Evolutionary conservation across 2,113 vertebrate genomes (phyloP).

Genomic region (Gopherus flavomarginatus): DNA sequence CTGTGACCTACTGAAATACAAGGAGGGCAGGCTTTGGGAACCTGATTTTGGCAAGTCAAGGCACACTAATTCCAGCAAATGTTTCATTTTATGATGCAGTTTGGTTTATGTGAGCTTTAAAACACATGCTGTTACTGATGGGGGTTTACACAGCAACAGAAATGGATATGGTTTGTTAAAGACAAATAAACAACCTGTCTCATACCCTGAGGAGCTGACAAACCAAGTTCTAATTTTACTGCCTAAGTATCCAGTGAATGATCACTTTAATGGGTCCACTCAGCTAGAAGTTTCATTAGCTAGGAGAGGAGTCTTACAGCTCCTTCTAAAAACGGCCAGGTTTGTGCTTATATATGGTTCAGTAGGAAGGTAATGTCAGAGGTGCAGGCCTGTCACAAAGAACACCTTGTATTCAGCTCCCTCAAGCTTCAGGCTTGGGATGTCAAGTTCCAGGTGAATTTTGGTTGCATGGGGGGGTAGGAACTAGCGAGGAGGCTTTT

Average conservation of each 20-base stretch:
- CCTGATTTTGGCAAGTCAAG: conserved; percentile 29
- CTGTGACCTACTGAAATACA: conserved; percentile 23
- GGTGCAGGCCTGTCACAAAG: background rate
- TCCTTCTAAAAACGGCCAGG: background rate
- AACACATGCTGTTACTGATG: background rate
- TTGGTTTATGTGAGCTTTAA: background rate
- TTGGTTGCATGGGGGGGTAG: background rate
- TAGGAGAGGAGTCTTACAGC: background rate
- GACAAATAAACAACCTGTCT: background rate
- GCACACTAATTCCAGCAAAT: background rate
- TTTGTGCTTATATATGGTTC: background rate
- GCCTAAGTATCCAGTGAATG: background rate
- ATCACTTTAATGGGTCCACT: background rate
- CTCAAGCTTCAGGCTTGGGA: background rate
- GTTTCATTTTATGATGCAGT: background rate
- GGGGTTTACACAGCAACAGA: background rate
- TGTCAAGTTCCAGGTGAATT: background rate
- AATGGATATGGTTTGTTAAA: background rate
- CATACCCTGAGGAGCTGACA: background rate
- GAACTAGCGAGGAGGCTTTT: background rate
- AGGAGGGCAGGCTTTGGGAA: conserved; percentile 43
- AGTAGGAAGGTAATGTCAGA: background rate
- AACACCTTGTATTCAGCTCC: background rate
- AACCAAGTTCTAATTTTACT: background rate
- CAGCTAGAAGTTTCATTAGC: background rate